A percentile compares a stretch with the other conserved stretches of the same genome.
phyloP scores from a whole-genome alignment of 2,888 invertebrate genomes.

The Pachymerium ferrugineum region DNA sequence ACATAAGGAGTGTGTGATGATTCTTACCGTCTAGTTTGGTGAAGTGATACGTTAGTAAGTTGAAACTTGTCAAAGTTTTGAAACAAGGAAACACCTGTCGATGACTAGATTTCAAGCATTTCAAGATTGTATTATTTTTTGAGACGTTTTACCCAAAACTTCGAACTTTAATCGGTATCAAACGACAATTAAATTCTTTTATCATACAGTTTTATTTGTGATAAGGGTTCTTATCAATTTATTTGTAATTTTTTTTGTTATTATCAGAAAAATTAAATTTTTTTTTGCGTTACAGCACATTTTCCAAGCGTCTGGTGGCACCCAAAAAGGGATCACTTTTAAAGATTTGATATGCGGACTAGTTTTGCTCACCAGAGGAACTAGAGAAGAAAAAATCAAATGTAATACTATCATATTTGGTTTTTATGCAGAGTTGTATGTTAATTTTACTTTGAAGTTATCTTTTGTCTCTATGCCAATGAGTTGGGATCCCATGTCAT shows the following conservation, averaged over 20 bases:
- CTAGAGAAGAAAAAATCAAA: constrained; percentile 73
- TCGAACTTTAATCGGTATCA: too few species aligned
- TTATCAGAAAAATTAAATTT: neutral
- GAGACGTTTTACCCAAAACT: too few species aligned
- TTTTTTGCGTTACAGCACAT: constrained; percentile 55
- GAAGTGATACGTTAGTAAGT: too few species aligned
- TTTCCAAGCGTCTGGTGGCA: constrained; percentile 78
- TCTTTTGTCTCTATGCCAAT: constrained; percentile 79
- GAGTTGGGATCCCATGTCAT: constrained; percentile 68
- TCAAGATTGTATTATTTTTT: neutral
- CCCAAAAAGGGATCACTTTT: constrained; percentile 70
- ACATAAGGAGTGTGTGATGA: too few species aligned
- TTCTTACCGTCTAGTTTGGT: too few species aligned
- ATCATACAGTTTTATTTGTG: neutral
- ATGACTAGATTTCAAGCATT: neutral
- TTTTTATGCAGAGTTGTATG: neutral
- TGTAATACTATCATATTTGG: constrained; percentile 51
- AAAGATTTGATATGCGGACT: constrained; percentile 78
- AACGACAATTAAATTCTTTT: constrained; percentile 17
- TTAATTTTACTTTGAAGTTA: constrained; percentile 55
- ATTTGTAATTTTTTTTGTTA: neutral
- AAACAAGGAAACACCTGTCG: neutral
- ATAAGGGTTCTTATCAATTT: neutral
- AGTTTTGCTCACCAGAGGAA: constrained; percentile 77
- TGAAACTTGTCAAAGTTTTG: neutral